Evolutionary conservation across 2,113 vertebrate species (phyloP).

Genomic region (Hirundichthys speculiger): DNA sequence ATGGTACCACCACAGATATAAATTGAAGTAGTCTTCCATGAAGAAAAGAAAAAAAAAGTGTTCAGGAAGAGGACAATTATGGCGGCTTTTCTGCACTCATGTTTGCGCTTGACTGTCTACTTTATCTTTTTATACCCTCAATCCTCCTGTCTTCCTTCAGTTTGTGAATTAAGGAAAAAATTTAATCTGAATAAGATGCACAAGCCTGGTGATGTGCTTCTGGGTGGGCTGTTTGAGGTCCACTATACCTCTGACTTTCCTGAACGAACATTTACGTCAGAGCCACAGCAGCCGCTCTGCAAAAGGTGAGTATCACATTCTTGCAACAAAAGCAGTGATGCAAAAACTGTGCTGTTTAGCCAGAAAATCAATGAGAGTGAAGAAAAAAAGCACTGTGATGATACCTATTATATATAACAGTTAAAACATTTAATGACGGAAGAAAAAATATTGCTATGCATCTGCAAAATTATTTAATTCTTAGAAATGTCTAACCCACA

Average conservation of each 20-base stretch:
- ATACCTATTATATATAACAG: too few relatives aligned
- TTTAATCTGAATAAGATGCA: constrained; percentile 60
- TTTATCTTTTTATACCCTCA: neutral
- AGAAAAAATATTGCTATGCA: too few relatives aligned
- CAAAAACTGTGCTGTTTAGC: neutral
- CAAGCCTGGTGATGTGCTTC: constrained; percentile 54
- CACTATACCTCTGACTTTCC: constrained; percentile 58
- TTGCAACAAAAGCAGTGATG: neutral
- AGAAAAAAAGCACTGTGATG: too few relatives aligned
- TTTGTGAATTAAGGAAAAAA: constrained; percentile 46
- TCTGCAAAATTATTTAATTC: neutral
- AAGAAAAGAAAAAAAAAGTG: neutral
- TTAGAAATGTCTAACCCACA: neutral
- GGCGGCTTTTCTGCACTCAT: constrained; percentile 4
- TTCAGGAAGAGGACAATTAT: constrained; percentile 24
- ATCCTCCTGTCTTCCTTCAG: constrained; percentile 13
- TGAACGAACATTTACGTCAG: constrained; percentile 48
- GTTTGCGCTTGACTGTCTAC: neutral
- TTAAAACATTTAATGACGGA: too few relatives aligned
- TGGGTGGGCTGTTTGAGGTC: constrained; percentile 65
- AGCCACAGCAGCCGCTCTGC: constrained; percentile 52
- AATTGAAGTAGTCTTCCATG: neutral
- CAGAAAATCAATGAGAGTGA: too few relatives aligned
- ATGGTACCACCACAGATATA: neutral
- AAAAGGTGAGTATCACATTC: constrained; percentile 47